Evolutionary conservation across 2,797 vertebrate genomes (phyloP).

Genomic region (Lagocephalus sceleratus): DNA sequence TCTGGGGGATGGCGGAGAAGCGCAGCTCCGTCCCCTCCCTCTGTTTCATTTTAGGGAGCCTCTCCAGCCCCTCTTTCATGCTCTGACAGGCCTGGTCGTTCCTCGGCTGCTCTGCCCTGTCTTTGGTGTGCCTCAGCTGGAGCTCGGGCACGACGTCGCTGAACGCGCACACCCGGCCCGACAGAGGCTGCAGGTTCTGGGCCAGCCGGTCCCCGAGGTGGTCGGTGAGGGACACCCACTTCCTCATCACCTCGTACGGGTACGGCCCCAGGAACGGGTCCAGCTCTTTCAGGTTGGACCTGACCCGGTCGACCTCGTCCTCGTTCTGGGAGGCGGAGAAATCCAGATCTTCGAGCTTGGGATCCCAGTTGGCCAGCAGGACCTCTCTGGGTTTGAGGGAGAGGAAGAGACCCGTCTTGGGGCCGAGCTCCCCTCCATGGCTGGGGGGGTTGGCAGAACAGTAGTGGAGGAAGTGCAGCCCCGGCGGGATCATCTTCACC

Average conservation of each 20-base stretch:
- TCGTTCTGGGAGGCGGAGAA: conserved; percentile 74
- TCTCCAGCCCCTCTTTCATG: conserved; percentile 89
- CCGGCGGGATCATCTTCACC: conserved; percentile 96
- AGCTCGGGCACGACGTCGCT: conserved; percentile 86
- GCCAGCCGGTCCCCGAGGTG: conserved; percentile 79
- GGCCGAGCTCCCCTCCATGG: conserved; percentile 77
- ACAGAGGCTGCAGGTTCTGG: conserved; percentile 83
- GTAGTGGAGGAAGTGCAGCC: conserved; percentile 91
- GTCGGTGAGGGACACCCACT: conserved; percentile 92
- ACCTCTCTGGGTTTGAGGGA: conserved; percentile 81
- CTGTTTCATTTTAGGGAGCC: conserved; percentile 87
- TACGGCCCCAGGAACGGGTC: conserved; percentile 89
- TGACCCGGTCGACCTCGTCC: conserved; percentile 77
- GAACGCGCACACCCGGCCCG: conserved; percentile 85
- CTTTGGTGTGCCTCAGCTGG: conserved; percentile 79
- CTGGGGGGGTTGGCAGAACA: conserved; percentile 74
- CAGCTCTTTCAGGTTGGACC: conserved; percentile 79
- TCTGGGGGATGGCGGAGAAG: conserved; percentile 85
- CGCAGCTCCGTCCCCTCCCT: conserved; percentile 88
- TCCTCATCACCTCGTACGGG: conserved; percentile 86
- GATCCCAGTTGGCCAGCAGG: conserved; percentile 83
- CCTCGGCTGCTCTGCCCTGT: conserved; percentile 80
- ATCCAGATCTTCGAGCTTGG: conserved; percentile 79
- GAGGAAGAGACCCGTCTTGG: conserved; percentile 87
- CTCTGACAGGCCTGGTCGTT: conserved; percentile 85